Percentiles rank a stretch among this genome's conserved stretches.
These are phyloP conservation scores for Tenebrio molitor DNA, from an alignment of 1,140 invertebrate genomes.

Conservation along the genomic window DNA sequence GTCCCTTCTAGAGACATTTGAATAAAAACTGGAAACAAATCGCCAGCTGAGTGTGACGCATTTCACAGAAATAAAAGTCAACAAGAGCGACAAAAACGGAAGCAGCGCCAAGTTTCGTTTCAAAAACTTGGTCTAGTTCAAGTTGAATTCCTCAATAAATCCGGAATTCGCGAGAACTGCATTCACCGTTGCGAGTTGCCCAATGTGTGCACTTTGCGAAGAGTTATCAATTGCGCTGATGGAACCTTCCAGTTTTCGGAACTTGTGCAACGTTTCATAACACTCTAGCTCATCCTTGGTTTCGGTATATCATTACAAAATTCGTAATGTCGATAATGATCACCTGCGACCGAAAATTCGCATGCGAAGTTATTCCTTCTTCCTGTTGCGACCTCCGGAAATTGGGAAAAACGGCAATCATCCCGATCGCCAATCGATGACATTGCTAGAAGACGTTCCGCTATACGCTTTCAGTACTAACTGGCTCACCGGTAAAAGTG, in stretches of 20 bases:
- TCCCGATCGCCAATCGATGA: conserved; percentile 50
- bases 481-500: conserved; percentile 57
- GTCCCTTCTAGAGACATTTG: too few species aligned
- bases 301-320: conserved; percentile 9
- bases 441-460: conserved; percentile 52
- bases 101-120: too few species aligned
- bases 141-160: neutral
- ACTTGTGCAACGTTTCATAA: conserved; percentile 21
- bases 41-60: too few species aligned
- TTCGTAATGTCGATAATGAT: conserved; percentile 20
- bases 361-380: conserved; percentile 9
- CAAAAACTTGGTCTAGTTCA: neutral
- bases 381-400: conserved; percentile 15
- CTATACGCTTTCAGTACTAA: conserved; percentile 55
- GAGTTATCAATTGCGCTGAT: too few species aligned
- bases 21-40: too few species aligned
- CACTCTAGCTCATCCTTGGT: conserved; percentile 2
- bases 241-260: conserved; percentile 16
- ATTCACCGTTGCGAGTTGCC: neutral
- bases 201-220: neutral
- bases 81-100: too few species aligned
- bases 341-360: conserved; percentile 15
- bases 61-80: too few species aligned
- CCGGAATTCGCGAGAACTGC: neutral
- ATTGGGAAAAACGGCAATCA: conserved; percentile 37